A percentile compares a stretch with the other conserved stretches of the same genome.
These are phyloP conservation scores for Phrynosoma platyrhinos DNA, from an alignment of 2,113 vertebrate species.

Conservation along the genomic window DNA sequence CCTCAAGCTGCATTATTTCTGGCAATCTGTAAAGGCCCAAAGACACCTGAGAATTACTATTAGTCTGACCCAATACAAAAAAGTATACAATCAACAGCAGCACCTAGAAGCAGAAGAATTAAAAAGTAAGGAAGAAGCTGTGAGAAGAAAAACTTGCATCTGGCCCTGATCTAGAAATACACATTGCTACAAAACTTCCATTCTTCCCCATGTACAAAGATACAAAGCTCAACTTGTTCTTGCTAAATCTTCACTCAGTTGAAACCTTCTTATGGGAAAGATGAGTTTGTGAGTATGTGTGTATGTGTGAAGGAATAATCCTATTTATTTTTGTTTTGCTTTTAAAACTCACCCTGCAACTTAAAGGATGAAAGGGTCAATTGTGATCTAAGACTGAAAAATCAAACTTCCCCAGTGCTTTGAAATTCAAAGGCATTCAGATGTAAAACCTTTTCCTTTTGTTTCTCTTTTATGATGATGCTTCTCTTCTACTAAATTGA, in stretches of 20 bases:
- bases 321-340: neutral
- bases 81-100: too few species aligned
- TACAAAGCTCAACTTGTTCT: neutral
- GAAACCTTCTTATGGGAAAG: constrained; percentile 12
- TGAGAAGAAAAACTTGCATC: neutral
- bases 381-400: neutral
- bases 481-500: constrained; percentile 50
- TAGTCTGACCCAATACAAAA: too few species aligned
- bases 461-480: constrained; percentile 28
- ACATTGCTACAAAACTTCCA: neutral
- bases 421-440: neutral
- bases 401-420: constrained; percentile 17
- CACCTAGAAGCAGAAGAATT: too few species aligned
- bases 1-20: too few species aligned
- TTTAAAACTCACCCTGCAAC: neutral
- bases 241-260: constrained; percentile 25
- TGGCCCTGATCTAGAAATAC: neutral
- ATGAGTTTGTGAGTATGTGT: neutral
- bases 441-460: constrained; percentile 18
- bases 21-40: too few species aligned
- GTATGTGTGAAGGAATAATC: neutral
- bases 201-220: neutral
- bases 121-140: neutral
- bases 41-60: too few species aligned
- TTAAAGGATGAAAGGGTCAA: neutral